Evolutionary conservation across 2,797 vertebrate genomes (phyloP).

Genomic region (Phaenicophaeus curvirostris): DNA sequence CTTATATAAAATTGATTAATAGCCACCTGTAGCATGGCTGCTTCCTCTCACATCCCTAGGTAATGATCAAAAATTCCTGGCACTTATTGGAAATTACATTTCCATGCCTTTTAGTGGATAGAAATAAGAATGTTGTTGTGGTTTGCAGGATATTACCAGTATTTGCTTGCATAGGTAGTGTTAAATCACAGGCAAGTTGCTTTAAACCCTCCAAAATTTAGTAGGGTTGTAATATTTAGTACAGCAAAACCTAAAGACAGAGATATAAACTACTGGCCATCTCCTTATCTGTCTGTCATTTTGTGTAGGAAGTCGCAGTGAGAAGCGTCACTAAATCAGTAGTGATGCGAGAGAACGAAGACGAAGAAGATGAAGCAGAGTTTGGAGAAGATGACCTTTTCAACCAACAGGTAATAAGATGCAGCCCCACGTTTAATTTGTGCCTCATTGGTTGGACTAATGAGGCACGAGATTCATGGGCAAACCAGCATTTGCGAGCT

Average conservation of each 20-base stretch:
- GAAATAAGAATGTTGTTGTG: neutral
- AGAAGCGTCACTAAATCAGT: slow-evolving; percentile 83
- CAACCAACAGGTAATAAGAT: slow-evolving; percentile 82
- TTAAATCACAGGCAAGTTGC: neutral
- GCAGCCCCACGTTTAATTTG: neutral
- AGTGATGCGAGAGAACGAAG: slow-evolving; percentile 75
- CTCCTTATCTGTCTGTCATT: neutral
- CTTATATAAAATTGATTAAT: neutral
- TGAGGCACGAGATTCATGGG: neutral
- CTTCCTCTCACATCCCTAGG: neutral
- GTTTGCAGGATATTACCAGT: neutral
- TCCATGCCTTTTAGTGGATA: neutral
- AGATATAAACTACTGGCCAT: neutral
- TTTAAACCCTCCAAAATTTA: neutral
- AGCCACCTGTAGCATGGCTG: neutral
- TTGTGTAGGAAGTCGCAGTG: slow-evolving; percentile 88
- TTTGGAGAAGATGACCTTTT: slow-evolving; percentile 91
- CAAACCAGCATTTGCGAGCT: neutral
- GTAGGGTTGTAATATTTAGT: neutral
- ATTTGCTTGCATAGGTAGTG: neutral
- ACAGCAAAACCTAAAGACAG: neutral
- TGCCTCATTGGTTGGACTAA: neutral
- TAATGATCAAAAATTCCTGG: neutral
- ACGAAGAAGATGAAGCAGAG: slow-evolving; percentile 85
- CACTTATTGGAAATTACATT: neutral